Evolutionary conservation across 1,140 invertebrate species (phyloP).

Genomic region (Atopsyche davidsoni): DNA sequence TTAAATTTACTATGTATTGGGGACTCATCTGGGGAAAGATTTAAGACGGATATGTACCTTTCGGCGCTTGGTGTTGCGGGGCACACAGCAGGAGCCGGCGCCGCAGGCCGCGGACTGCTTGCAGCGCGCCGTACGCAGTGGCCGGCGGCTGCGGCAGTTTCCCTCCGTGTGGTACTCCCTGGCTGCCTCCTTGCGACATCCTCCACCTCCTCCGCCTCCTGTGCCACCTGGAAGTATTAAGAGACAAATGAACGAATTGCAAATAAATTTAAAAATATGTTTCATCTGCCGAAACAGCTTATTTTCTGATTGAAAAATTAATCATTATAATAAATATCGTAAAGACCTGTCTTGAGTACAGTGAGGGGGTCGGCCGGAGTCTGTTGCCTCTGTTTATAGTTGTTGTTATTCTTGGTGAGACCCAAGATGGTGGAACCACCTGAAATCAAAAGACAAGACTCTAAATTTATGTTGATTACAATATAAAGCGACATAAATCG

Average conservation of each 20-base stretch:
- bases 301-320: too few relatives aligned
- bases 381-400: constrained; percentile 23
- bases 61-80: constrained; percentile 83
- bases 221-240: too few relatives aligned
- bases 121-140: constrained; percentile 85
- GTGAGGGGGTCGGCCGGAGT: constrained; percentile 6
- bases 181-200: constrained; percentile 83
- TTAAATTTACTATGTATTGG: neutral
- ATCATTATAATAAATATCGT: too few relatives aligned
- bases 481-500: too few relatives aligned
- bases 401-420: constrained; percentile 13
- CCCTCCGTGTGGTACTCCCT: constrained; percentile 87
- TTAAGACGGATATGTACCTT: constrained; percentile 57
- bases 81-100: constrained; percentile 68
- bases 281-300: too few relatives aligned
- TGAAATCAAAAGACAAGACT: too few relatives aligned
- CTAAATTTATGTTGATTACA: too few relatives aligned
- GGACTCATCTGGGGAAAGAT: too few relatives aligned
- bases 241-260: too few relatives aligned
- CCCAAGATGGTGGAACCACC: constrained; percentile 26
- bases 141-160: constrained; percentile 78
- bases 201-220: constrained; percentile 31
- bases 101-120: constrained; percentile 61
- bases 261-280: too few relatives aligned
- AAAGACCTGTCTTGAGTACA: neutral